Conservation (phyloP, 2,888 invertebrate species). For the Morinoia aosen region DNA sequence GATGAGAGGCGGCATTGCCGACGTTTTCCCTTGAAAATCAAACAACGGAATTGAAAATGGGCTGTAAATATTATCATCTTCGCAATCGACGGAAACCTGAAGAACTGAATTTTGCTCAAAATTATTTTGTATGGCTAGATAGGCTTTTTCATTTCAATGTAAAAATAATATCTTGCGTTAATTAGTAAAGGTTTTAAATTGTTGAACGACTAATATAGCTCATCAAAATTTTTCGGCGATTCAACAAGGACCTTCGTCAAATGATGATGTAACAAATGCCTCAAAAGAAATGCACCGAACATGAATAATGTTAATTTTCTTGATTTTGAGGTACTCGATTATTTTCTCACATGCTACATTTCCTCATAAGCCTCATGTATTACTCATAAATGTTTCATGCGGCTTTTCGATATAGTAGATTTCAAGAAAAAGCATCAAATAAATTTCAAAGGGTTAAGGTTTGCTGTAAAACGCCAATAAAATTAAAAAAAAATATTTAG, state of each 20-base stretch:
- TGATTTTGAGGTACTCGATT: not conserved
- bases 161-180: not conserved
- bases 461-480: not conserved
- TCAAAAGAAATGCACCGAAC: not conserved
- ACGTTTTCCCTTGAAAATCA: not conserved
- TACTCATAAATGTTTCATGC: not conserved
- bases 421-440: not conserved
- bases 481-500: not conserved
- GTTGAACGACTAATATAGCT: too few relatives aligned
- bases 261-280: not conserved
- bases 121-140: not conserved
- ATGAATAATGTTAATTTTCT: not conserved
- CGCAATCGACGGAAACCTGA: not conserved
- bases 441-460: not conserved
- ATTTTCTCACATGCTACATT: too few relatives aligned
- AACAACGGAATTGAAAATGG: not conserved
- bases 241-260: too few relatives aligned
- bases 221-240: too few relatives aligned
- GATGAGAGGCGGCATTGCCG: constrained; percentile 13
- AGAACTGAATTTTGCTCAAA: not conserved
- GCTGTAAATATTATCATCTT: constrained; percentile 4
- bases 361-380: too few relatives aligned
- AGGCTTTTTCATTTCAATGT: not conserved
- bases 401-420: not conserved
- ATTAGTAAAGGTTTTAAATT: not conserved